Conservation (phyloP, 2,797 vertebrate genomes). For the Danio jaintianensis region DNA sequence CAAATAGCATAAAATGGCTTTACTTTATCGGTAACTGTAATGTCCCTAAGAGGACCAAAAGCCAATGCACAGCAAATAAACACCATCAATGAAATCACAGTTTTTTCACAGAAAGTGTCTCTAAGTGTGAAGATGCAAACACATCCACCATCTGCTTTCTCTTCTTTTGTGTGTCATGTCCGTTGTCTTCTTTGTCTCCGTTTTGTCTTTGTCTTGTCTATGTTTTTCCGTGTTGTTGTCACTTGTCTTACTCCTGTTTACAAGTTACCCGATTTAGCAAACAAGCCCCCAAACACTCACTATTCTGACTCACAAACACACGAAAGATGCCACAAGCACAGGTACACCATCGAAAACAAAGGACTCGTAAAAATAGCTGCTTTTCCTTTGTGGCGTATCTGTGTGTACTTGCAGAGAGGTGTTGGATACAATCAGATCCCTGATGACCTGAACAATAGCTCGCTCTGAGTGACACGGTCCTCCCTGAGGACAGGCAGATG, state of each 20-base stretch:
- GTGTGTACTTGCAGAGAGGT: slow-evolving; percentile 27
- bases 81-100: slow-evolving; percentile 45
- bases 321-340: slow-evolving; percentile 50
- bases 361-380: slow-evolving; percentile 53
- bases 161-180: slow-evolving; percentile 58
- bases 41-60: slow-evolving; percentile 5
- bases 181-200: slow-evolving; percentile 37
- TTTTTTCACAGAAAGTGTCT: slow-evolving; percentile 41
- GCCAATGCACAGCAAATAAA: slow-evolving; percentile 29
- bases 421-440: slow-evolving; percentile 37
- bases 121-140: slow-evolving; percentile 52
- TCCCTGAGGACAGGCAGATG: slow-evolving; percentile 44
- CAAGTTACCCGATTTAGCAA: slow-evolving; percentile 48
- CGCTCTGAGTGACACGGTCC: not conserved
- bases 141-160: slow-evolving; percentile 56
- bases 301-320: slow-evolving; percentile 15
- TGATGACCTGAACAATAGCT: slow-evolving; percentile 37
- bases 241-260: slow-evolving; percentile 55
- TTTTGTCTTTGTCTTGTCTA: slow-evolving; percentile 65
- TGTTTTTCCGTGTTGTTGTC: slow-evolving; percentile 53
- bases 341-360: slow-evolving; percentile 56
- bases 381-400: slow-evolving; percentile 40
- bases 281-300: slow-evolving; percentile 39
- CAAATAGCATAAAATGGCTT: too few relatives aligned
- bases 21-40: too few relatives aligned